Evolutionary conservation across 2,797 vertebrate species (phyloP).

Genomic region (Centropyge bicolor): DNA sequence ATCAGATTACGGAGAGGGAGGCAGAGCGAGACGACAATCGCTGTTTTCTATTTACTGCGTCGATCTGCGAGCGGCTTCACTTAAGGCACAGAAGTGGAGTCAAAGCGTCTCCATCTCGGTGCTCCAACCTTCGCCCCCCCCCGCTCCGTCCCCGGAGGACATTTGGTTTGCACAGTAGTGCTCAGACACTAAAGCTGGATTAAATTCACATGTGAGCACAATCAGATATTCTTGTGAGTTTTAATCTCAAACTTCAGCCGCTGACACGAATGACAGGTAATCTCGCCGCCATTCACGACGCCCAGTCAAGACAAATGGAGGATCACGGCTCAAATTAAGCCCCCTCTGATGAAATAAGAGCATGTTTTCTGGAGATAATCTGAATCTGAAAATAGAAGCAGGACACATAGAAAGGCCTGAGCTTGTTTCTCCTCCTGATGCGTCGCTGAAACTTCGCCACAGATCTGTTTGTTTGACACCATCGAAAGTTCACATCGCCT

Average conservation of each 20-base stretch:
- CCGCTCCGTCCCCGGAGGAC: neutral
- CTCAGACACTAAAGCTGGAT: conserved; percentile 59
- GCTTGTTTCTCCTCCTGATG: neutral
- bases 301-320: conserved; percentile 35
- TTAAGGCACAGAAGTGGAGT: conserved; percentile 70
- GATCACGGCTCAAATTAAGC: conserved; percentile 1
- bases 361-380: conserved; percentile 7
- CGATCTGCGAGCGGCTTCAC: conserved; percentile 70
- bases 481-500: neutral
- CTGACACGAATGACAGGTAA: conserved; percentile 54
- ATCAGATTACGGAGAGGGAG: conserved; percentile 79
- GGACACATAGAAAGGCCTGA: neutral
- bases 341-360: conserved; percentile 10
- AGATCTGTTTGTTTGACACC: neutral
- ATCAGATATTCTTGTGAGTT: conserved; percentile 50
- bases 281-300: conserved; percentile 23
- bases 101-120: conserved; percentile 63
- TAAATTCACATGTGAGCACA: conserved; percentile 53
- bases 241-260: conserved; percentile 46
- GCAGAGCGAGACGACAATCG: conserved; percentile 73
- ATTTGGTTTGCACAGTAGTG: conserved; percentile 27
- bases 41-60: conserved; percentile 70
- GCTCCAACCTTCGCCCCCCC: conserved; percentile 51
- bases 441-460: neutral
- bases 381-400: neutral